A percentile compares a stretch with the other conserved stretches of the same genome.
phyloP scores from a whole-genome alignment of 2,888 invertebrate species.

The Ametastegia equiseti region DNA sequence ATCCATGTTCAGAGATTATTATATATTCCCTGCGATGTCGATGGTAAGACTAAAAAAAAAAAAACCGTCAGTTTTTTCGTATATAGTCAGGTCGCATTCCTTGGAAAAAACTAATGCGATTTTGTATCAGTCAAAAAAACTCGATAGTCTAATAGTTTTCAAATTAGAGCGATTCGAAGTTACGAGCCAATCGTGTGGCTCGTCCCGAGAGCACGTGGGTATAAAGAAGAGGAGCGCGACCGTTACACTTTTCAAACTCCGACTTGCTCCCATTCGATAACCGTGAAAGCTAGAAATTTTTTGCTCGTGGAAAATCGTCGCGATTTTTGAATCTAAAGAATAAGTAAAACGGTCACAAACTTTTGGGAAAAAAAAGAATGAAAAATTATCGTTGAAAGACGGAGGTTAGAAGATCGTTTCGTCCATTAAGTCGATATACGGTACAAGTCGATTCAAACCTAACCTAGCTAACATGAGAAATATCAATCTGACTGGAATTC shows the following conservation, averaged over 20 bases:
- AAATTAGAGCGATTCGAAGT: not conserved
- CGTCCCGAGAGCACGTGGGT: not conserved
- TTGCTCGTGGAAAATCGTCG: not conserved
- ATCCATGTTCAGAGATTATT: no score
- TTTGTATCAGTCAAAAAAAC: not conserved
- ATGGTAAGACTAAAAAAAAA: no score
- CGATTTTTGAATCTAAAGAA: not conserved
- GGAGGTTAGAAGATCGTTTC: no score
- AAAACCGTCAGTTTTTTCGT: not conserved
- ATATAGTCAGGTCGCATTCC: not conserved
- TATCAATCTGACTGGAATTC: no score
- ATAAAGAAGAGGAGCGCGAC: no score
- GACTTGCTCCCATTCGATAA: not conserved
- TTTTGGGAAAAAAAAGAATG: not conserved
- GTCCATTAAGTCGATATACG: no score
- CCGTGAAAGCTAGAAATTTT: not conserved
- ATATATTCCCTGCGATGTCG: no score
- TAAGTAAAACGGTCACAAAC: no score
- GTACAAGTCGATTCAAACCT: no score
- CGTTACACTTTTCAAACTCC: not conserved
- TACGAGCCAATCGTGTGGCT: not conserved
- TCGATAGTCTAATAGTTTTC: not conserved
- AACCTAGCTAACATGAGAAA: no score
- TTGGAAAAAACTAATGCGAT: not conserved
- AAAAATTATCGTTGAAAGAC: not conserved